phyloP scores from a whole-genome alignment of 1,140 invertebrate genomes.

The Trichonephila inaurata region DNA sequence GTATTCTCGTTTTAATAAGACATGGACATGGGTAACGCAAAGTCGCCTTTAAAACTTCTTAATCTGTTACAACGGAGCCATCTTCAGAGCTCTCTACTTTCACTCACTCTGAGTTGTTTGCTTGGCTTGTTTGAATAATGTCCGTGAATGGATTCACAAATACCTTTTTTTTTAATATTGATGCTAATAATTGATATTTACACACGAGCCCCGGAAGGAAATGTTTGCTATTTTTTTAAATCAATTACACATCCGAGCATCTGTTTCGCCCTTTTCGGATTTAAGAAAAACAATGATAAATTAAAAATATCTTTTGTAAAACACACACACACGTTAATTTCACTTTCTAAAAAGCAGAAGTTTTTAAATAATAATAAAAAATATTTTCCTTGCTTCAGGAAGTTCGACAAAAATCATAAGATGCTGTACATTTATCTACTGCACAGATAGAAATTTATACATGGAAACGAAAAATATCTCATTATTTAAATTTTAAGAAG shows the following conservation, averaged over 20 bases:
- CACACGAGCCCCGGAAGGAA: background rate
- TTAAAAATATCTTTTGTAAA: too few relatives aligned
- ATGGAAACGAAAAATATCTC: too few relatives aligned
- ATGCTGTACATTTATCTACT: too few relatives aligned
- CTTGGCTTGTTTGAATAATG: background rate
- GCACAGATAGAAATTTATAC: too few relatives aligned
- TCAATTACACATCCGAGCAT: too few relatives aligned
- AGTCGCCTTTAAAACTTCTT: slow-evolving; percentile 65
- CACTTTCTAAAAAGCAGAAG: too few relatives aligned
- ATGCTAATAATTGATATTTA: slow-evolving; percentile 18
- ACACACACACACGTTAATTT: too few relatives aligned
- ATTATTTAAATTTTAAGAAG: too few relatives aligned
- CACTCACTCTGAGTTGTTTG: slow-evolving; percentile 10
- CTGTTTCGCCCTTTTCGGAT: too few relatives aligned
- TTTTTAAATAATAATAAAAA: too few relatives aligned
- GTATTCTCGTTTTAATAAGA: slow-evolving; percentile 75
- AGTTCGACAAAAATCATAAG: too few relatives aligned
- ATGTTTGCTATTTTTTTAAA: background rate
- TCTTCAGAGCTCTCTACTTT: background rate
- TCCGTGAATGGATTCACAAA: slow-evolving; percentile 1
- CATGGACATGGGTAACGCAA: slow-evolving; percentile 55
- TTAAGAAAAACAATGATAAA: background rate
- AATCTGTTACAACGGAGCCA: slow-evolving; percentile 62
- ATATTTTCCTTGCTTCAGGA: too few relatives aligned
- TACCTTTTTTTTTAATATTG: background rate